A percentile compares a stretch with the other conserved stretches of the same genome.
Evolutionary conservation across 1,140 invertebrate genomes (phyloP).

Genomic region (Tetramorium simillimum): DNA sequence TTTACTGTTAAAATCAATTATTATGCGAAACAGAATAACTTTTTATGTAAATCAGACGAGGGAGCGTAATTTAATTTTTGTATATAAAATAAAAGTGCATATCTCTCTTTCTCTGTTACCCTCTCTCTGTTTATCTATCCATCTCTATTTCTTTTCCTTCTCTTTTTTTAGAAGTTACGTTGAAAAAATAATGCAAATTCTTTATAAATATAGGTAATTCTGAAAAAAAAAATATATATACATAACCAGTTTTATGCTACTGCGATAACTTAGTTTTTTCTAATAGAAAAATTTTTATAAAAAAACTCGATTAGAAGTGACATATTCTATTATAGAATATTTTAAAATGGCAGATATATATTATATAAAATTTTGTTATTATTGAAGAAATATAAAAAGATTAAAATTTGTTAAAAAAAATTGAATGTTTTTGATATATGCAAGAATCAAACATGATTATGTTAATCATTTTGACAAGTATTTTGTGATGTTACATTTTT

Average conservation of each 20-base stretch:
- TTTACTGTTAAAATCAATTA: background rate
- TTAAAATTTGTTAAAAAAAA: background rate
- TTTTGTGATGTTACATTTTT: background rate
- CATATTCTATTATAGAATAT: background rate
- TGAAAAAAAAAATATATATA: background rate
- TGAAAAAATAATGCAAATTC: background rate
- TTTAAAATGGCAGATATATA: background rate
- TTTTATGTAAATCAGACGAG: background rate
- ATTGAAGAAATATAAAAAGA: background rate
- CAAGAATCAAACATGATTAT: background rate
- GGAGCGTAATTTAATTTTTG: background rate
- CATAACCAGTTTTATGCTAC: background rate
- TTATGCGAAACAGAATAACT: background rate
- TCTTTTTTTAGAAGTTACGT: background rate
- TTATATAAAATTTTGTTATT: background rate
- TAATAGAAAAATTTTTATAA: slow-evolving; percentile 11
- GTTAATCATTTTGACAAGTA: background rate
- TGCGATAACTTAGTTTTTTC: background rate
- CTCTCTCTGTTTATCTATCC: background rate
- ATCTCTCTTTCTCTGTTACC: too few relatives aligned
- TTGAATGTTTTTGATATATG: background rate
- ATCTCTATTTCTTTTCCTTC: background rate
- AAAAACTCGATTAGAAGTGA: background rate
- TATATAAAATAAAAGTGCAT: background rate
- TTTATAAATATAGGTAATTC: background rate